A percentile compares a stretch with the other conserved stretches of the same genome.
Conservation (phyloP, 2,888 invertebrate genomes). For the Archips crataeganus region DNA sequence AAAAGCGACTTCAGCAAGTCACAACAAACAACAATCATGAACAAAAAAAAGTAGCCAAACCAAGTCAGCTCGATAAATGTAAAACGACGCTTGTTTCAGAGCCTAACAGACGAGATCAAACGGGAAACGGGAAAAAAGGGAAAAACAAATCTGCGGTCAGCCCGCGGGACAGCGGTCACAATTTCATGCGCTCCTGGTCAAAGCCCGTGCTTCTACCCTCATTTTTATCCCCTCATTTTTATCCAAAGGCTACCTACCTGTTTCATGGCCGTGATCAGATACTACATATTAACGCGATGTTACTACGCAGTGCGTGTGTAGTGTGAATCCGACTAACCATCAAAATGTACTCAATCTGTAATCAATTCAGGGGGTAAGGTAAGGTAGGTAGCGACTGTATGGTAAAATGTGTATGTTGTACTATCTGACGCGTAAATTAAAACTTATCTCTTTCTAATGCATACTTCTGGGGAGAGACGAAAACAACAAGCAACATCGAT, state of each 20-base stretch:
- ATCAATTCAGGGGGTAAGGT: too few relatives aligned
- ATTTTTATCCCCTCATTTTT: neutral
- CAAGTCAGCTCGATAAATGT: slow-evolving; percentile 22
- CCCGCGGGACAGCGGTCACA: slow-evolving; percentile 18
- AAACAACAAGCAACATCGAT: too few relatives aligned
- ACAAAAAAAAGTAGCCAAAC: neutral
- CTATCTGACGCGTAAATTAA: too few relatives aligned
- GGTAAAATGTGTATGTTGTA: too few relatives aligned
- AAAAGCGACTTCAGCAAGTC: neutral
- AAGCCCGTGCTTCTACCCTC: slow-evolving; percentile 12
- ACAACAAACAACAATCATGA: neutral
- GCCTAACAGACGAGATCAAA: slow-evolving; percentile 31
- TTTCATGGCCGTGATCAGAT: too few relatives aligned
- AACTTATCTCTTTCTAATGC: too few relatives aligned
- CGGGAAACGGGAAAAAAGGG: slow-evolving; percentile 11
- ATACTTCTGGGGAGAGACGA: too few relatives aligned
- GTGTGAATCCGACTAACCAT: too few relatives aligned
- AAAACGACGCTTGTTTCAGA: slow-evolving; percentile 23
- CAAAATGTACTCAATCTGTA: too few relatives aligned
- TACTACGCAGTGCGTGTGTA: too few relatives aligned
- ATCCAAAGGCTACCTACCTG: neutral
- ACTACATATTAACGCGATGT: too few relatives aligned
- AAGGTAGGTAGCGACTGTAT: too few relatives aligned
- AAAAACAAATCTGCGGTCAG: slow-evolving; percentile 26
- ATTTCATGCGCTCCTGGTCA: slow-evolving; percentile 36